Evolutionary conservation across 2,113 vertebrate species (phyloP), one percentile per base, ranked within the genome.

Genomic region (Cyanistes caeruleus): DNA sequence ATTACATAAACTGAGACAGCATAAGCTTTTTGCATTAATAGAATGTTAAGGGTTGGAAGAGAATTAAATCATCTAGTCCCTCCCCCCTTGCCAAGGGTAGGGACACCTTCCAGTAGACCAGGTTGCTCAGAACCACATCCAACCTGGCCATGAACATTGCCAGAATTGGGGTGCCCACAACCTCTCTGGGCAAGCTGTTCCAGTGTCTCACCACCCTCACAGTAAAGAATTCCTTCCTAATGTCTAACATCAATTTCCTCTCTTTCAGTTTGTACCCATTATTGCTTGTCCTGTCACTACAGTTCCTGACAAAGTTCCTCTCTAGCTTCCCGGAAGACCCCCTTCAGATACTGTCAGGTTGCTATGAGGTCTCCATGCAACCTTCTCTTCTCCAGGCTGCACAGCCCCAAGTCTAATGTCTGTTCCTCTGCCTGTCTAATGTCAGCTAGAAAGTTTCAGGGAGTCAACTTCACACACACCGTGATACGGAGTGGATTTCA

Each of bases 151-250:
- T 15, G 41, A 68, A 62, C 69, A 35, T 3, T 76, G 39, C 22
- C 27, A 11, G 2, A 4, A 56, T 0, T 44, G 18, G 12, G 15
- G 17, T 5, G 6, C 27, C 31, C 25, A 56, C 31, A 55, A 11
- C 14, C 12, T 49, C 41, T 17, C 55, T 35, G 12, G 7, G 31
- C 14, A 83, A 43, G 9, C 63, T 43, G 31, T 24, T 84, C 25
- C 55, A 62, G 25, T 31, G 55, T 31, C 41, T 76, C 55, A 19
- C 25, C 25, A 69, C 35, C 15, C 41, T 14, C 7, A 0, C 18
- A 69, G 10, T 43, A 76, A 55, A 37, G 25, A 84, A 69, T 28
- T 49, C 65, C 31, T 43, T 69, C 27, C 41, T 63, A 28, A 24
- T 63, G 56, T 8, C 48, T 56, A 49, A 35, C 2, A 10, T 7